These are phyloP conservation scores for Pachyseris speciosa DNA, from an alignment of 64 coral and sea anemone species.

Conservation along the genomic window DNA sequence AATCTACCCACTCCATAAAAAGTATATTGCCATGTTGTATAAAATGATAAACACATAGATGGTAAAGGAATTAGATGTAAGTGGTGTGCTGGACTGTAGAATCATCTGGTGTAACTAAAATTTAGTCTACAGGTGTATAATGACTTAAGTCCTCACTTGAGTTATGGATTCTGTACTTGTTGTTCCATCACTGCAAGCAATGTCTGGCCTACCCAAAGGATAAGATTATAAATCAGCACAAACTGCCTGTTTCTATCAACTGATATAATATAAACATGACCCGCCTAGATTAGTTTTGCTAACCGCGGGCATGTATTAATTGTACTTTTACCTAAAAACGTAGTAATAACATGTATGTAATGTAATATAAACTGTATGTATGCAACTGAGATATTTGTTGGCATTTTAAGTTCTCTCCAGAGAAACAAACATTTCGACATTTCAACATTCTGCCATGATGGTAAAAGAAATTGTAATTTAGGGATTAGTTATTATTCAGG, in stretches of 20 bases:
- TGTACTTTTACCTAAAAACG: not conserved
- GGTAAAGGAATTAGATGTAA: not conserved
- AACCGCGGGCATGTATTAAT: conserved; percentile 2
- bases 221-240: not conserved
- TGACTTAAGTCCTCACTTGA: conserved; percentile 5
- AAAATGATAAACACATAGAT: not conserved
- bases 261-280: not conserved
- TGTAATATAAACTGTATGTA: not conserved
- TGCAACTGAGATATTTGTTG: not conserved
- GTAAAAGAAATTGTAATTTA: conserved; percentile 2
- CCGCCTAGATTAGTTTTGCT: not conserved
- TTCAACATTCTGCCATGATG: conserved; percentile 7
- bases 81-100: not conserved
- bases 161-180: not conserved
- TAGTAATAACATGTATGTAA: not conserved
- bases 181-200: conserved; percentile 3
- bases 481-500: not conserved
- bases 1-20: not conserved
- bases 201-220: conserved; percentile 3
- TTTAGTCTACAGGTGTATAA: conserved; percentile 8
- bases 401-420: not conserved
- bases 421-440: not conserved
- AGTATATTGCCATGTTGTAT: not conserved
- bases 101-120: not conserved
- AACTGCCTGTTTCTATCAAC: not conserved